Conservation (phyloP, 2,888 invertebrate genomes). For the Microctonus hyperodae region DNA sequence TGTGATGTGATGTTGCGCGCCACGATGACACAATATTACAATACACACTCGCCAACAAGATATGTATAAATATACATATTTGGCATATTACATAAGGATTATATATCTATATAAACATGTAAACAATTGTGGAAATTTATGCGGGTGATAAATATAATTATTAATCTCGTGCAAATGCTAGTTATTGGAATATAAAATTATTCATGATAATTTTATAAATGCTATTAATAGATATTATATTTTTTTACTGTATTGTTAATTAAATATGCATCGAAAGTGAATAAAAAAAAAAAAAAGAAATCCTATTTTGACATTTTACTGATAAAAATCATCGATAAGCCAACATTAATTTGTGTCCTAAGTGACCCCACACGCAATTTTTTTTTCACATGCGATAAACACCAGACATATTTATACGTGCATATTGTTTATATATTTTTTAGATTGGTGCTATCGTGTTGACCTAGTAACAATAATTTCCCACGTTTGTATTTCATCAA, state of each 20-base stretch:
- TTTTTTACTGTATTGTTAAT: not conserved
- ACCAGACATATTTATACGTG: not conserved
- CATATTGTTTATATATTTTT: conserved; percentile 2
- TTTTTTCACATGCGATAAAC: not conserved
- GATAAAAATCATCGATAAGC: conserved; percentile 9
- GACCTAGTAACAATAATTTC: conserved; percentile 29
- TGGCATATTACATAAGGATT: conserved; percentile 24
- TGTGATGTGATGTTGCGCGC: not conserved
- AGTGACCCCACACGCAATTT: not conserved
- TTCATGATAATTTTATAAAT: not conserved
- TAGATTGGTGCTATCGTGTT: not conserved
- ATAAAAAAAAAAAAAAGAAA: not conserved
- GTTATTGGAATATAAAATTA: not conserved
- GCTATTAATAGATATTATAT: too few species aligned
- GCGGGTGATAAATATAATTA: not conserved
- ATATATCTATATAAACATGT: not conserved
- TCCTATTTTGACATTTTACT: not conserved
- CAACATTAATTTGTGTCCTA: not conserved
- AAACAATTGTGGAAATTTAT: not conserved
- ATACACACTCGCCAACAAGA: conserved; percentile 15
- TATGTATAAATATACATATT: conserved; percentile 8
- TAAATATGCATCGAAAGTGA: not conserved
- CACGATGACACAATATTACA: conserved; percentile 29
- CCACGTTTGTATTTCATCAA: conserved; percentile 35
- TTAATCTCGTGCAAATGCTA: not conserved